A percentile compares a stretch with the other conserved stretches of the same genome.
Conservation (phyloP, 2,888 invertebrate genomes). For the Bombylius discolor region DNA sequence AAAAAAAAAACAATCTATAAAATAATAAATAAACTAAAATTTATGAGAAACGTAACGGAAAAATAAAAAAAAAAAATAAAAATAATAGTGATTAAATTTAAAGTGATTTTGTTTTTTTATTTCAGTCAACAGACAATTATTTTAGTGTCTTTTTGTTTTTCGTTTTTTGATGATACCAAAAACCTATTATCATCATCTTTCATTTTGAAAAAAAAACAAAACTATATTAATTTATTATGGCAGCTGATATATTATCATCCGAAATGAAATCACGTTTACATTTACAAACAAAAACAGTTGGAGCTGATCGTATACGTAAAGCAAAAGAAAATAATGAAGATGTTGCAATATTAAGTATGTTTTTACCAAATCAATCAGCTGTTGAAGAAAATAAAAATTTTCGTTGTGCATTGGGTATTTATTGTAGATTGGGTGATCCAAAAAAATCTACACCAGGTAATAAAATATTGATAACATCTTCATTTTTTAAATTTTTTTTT, state of each 20-base stretch:
- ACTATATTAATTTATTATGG: constrained; percentile 38
- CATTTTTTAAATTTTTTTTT: too few relatives aligned
- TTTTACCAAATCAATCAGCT: constrained; percentile 52
- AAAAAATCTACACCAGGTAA: constrained; percentile 68
- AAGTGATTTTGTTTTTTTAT: too few relatives aligned
- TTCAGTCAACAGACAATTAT: too few relatives aligned
- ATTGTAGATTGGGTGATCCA: constrained; percentile 64
- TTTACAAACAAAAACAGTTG: constrained; percentile 65
- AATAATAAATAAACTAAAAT: too few relatives aligned
- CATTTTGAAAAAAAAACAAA: too few relatives aligned
- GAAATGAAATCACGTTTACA: constrained; percentile 60
- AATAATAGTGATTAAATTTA: too few relatives aligned
- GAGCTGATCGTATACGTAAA: constrained; percentile 66
- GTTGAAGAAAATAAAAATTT: constrained; percentile 60
- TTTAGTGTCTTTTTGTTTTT: too few relatives aligned
- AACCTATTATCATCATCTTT: too few relatives aligned
- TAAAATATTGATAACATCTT: not conserved
- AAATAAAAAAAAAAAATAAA: too few relatives aligned
- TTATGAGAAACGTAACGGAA: too few relatives aligned
- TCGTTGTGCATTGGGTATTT: constrained; percentile 60
- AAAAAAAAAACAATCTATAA: too few relatives aligned
- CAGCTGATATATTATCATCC: constrained; percentile 64
- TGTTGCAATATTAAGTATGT: constrained; percentile 75
- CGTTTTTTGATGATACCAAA: too few relatives aligned
- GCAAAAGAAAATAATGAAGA: constrained; percentile 77